Evolutionary conservation across 1,140 invertebrate genomes (phyloP).

Genomic region (Trissolcus basalis): DNA sequence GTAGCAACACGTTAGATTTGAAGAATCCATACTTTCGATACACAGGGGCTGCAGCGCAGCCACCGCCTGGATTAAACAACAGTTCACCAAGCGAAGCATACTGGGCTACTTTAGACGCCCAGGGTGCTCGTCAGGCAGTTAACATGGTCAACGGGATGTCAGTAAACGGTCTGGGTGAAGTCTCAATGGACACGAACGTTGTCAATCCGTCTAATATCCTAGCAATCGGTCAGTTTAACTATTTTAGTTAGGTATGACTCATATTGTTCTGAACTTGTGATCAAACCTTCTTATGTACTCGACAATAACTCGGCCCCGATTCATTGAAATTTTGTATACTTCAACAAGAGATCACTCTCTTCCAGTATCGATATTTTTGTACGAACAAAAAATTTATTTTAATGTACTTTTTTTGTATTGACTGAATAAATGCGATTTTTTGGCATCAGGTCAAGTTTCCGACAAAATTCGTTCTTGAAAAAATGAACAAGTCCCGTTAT

Average conservation of each 20-base stretch:
- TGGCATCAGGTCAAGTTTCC: too few species aligned
- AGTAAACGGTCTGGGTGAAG: slow-evolving; percentile 85
- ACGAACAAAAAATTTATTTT: too few species aligned
- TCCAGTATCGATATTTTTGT: too few species aligned
- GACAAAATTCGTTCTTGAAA: too few species aligned
- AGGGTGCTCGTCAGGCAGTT: slow-evolving; percentile 82
- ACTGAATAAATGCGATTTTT: too few species aligned
- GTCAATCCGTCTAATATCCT: slow-evolving; percentile 78
- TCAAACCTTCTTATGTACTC: too few species aligned
- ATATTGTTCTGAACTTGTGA: background rate
- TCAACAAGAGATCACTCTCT: too few species aligned
- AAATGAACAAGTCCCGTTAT: too few species aligned
- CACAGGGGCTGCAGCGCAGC: slow-evolving; percentile 89
- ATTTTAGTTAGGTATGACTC: slow-evolving; percentile 40
- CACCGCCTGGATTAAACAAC: slow-evolving; percentile 91
- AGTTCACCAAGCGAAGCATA: slow-evolving; percentile 94
- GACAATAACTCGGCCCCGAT: too few species aligned
- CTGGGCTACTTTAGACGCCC: slow-evolving; percentile 90
- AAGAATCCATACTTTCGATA: slow-evolving; percentile 99
- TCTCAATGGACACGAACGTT: slow-evolving; percentile 81
- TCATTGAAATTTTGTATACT: too few species aligned
- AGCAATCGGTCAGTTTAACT: slow-evolving; percentile 75
- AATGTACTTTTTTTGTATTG: too few species aligned
- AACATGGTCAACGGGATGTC: slow-evolving; percentile 89
- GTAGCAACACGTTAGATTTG: slow-evolving; percentile 94